Evolutionary conservation across 2,888 invertebrate genomes (phyloP).

Genomic region (Epinotia ramella): DNA sequence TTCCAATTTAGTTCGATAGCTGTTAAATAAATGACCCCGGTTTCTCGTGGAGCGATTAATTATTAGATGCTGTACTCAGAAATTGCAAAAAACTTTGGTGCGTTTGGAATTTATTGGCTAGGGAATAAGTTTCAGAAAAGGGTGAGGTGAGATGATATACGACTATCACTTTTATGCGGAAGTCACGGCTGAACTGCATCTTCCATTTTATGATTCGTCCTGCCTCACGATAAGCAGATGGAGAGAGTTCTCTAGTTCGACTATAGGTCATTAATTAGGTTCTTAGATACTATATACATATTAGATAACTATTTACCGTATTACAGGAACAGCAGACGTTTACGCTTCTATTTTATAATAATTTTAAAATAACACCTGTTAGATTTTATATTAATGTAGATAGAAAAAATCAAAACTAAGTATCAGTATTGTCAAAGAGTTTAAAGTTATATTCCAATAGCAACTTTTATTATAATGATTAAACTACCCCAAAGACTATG

Average conservation of each 20-base stretch:
- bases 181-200: neutral
- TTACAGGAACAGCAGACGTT: too few species aligned
- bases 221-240: neutral
- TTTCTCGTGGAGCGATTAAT: conserved; percentile 29
- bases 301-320: too few species aligned
- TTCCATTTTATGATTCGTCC: neutral
- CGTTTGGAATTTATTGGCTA: conserved; percentile 23
- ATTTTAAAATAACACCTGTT: too few species aligned
- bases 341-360: too few species aligned
- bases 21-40: conserved; percentile 42
- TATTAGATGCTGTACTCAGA: conserved; percentile 30
- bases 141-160: neutral
- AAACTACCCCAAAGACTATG: too few species aligned
- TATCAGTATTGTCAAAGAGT: too few species aligned
- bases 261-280: too few species aligned
- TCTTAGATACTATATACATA: too few species aligned
- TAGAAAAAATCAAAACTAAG: too few species aligned
- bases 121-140: conserved; percentile 7
- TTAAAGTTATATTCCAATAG: too few species aligned
- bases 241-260: neutral
- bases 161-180: neutral
- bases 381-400: too few species aligned
- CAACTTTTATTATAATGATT: too few species aligned
- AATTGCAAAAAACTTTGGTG: conserved; percentile 26
- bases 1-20: conserved; percentile 42